Base-by-base conservation (phyloP, 1,140 invertebrate genomes). In the Mercenaria mercenaria region DNA sequence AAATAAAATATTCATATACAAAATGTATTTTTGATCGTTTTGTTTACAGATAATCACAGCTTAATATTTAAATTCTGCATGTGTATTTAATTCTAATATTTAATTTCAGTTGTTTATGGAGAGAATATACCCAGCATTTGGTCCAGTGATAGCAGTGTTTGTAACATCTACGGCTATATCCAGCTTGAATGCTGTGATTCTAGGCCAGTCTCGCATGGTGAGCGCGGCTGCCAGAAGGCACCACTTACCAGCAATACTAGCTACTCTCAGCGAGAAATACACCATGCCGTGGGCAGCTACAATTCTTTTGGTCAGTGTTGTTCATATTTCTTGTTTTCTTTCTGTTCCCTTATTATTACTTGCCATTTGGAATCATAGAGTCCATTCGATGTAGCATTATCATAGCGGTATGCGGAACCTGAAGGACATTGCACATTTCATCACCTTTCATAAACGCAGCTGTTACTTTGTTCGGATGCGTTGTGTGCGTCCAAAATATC, bases 181-280 rank as follows among this genome's bases (percentile, higher is more conserved):
- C 20, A 59, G 41, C 20, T 69, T 92, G 39, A 93, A 93, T 79
- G 84, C 91, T 1, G 69, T 90, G 0, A 91, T 93, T 29, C 64
- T 93, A 43, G 91, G 91, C 26, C 92, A 93, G 26, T 92, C 26
- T 91, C 97, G 99, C 93, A 96, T 99, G 84, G 99, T 99, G 96
- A 99, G 99, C 96, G 98, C 98, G 29, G 99, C 99, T n/a, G 99
- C 99, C 23, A 98, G 98, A 91, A 97, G 99, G 95, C 98, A 98
- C 69, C 99, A 99, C 96, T 99, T 99, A 98, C 99, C 99, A 0
- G 97, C 98, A 96, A 97, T 99, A 94, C 95, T 99, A 64, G 98
- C 98, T 0, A 99, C 99, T 98, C 98, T 99, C 91, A 98, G 99
- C 96, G 97, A 98, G 4, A 96, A 97, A 87, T 97, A 98, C 89